Base-by-base conservation (phyloP, 2,797 vertebrate species). In the Myiothlypis chrysogaster region DNA sequence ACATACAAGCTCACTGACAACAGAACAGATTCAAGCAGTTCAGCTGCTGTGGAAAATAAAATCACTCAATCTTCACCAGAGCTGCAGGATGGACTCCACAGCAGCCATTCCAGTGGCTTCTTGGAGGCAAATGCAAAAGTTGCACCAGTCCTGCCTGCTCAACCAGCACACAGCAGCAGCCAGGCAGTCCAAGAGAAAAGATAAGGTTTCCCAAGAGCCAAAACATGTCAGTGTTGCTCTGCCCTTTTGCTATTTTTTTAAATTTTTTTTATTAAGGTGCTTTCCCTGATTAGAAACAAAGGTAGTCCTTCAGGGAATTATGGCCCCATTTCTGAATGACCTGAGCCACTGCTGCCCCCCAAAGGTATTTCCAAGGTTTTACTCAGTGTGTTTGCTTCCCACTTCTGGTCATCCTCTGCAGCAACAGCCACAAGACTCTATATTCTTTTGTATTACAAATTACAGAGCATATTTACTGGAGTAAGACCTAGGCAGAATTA, bases 321-420 rank as follows among this genome's bases (percentile, higher is more conserved):
- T 1, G 2, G 32, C 34, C 15, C 14, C 46, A 18, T 13, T 87
- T n/a, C 69, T 37, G 32, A 91, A 49, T 41, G 47, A 69, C 59
- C 47, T 46, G 64, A 86, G 61, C 41, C 72, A 82, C 44, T 94
- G 92, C 89, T 92, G 91, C 90, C 86, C 80, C 21, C 81, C 43
- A 47, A 43, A 87, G 91, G 60, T 60, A 64, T 56, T 82, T 73
- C 52, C 60, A 83, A 59, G 44, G 14, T 59, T 79, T 70, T 46
- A 47, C 21, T 52, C 41, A 25, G 10, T 6, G 17, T 7, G 8
- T 53, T 90, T 60, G 44, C 10, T 59, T 89, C 50, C 50, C 34
- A 17, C 15, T 76, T 63, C 34, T 35, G 34, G 32, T 50, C 52
- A 30, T 32, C 25, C 18, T 59, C 39, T 55, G 47, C 18, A 52